Evolutionary conservation across 2,113 vertebrate genomes (phyloP), one percentile per base, ranked within the genome.

Genomic region (Dinomys branickii): DNA sequence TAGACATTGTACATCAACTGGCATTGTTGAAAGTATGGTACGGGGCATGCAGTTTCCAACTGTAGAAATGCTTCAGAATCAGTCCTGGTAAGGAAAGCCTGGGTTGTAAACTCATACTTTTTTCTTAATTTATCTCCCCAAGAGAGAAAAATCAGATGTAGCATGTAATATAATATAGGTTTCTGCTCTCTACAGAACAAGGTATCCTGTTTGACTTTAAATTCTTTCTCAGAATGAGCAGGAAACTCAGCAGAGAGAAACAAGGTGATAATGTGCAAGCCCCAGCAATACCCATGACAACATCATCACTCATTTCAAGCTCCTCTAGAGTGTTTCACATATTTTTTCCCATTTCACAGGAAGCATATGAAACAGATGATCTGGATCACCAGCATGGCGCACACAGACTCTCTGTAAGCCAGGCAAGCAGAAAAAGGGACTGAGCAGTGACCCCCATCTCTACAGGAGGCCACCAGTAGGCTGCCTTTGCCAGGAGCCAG

Each of bases 261-360:
- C 24, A 69, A 8, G 84, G 54, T 28, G 80, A 52, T 82, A 82
- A 83, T 78, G 90, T 81, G 59, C 71, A 90, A 94, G 85, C 94
- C 87, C 82, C 90, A 91, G 63, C 0, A 14, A 92, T 54, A 95
- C 12, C 26, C 82, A 41, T 90, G 88, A 83, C 81, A 83, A 88
- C 38, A 83, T 85, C 93, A 95, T 94, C 95, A 88, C 88, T 97
- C 94, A 98, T 97, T 97, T 95, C 71, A 69, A 87, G 47, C 54
- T 85, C 63, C 63, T 93, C 81, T 81, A 69, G 38, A 81, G 26
- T 61, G 28, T 19, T 58, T 89, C 88, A 81, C 63, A n/a, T 52
- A 81, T 86, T 88, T 97, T 78, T 28, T n/a, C 6, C 35, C 26
- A 44, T 89, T 44, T 92, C 90, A 80, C 63, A 95, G 88, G 56